These are phyloP conservation scores for Platysteira castanea DNA, from an alignment of 2,113 vertebrate genomes.

Conservation along the genomic window DNA sequence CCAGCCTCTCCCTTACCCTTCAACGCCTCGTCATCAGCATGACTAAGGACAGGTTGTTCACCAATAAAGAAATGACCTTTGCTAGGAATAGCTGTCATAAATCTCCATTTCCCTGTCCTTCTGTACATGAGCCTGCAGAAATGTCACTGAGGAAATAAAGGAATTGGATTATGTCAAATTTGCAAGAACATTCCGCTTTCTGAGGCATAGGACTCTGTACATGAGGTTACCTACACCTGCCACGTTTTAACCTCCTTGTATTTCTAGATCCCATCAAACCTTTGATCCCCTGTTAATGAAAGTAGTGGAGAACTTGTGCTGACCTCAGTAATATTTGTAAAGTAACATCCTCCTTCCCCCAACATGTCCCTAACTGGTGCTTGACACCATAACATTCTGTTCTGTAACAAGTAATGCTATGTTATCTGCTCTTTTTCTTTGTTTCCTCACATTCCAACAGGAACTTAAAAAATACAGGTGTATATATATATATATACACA, in stretches of 20 bases:
- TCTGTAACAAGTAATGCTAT: neutral
- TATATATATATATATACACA: neutral
- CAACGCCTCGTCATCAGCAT: neutral
- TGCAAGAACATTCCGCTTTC: neutral
- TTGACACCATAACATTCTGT: neutral
- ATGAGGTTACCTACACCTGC: neutral
- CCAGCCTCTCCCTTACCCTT: neutral
- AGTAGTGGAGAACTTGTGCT: neutral
- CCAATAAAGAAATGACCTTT: constrained; percentile 50
- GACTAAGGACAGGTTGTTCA: constrained; percentile 40
- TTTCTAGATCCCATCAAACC: neutral
- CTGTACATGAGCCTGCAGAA: neutral
- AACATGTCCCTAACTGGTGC: neutral
- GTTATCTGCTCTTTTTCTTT: neutral
- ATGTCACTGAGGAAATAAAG: constrained; percentile 21
- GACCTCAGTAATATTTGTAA: neutral
- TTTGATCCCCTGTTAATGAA: neutral
- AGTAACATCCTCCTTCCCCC: neutral
- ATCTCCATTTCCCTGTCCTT: neutral
- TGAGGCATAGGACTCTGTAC: neutral
- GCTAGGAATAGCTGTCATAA: constrained; percentile 39
- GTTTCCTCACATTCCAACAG: neutral
- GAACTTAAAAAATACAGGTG: neutral
- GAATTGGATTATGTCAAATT: neutral
- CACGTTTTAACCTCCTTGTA: neutral